Evolutionary conservation across 1,140 invertebrate genomes (phyloP).

Genomic region (Venturia canescens): DNA sequence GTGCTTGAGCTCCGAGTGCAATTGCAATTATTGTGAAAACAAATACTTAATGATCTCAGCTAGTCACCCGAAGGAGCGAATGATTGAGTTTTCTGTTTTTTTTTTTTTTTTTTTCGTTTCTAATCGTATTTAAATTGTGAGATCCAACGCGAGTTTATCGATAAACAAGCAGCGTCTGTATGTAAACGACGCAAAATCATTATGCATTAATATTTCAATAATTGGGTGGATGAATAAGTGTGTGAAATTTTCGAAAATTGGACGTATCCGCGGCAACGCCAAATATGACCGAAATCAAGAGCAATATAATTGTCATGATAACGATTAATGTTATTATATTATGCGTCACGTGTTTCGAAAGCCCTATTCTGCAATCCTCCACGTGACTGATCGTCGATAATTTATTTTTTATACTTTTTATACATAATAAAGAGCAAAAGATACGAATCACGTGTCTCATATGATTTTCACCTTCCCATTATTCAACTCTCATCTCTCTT

Average conservation of each 20-base stretch:
- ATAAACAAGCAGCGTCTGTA: no score
- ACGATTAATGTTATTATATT: not conserved
- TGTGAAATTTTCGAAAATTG: slow-evolving; percentile 18
- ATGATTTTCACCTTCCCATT: not conserved
- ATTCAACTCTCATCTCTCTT: no score
- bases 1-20: slow-evolving; percentile 7
- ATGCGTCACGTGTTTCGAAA: not conserved
- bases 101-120: not conserved
- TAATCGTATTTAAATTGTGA: not conserved
- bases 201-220: no score
- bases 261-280: no score
- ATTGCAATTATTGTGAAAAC: slow-evolving; percentile 19
- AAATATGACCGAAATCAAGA: not conserved
- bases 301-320: slow-evolving; percentile 35
- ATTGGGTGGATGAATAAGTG: not conserved
- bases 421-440: slow-evolving; percentile 38
- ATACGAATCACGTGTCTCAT: not conserved
- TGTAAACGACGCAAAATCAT: no score
- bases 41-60: slow-evolving; percentile 43
- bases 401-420: slow-evolving; percentile 54
- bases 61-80: slow-evolving; percentile 44
- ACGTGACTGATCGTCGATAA: slow-evolving; percentile 16
- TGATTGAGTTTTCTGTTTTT: not conserved
- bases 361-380: not conserved
- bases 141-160: no score